Conservation (phyloP, 2,888 invertebrate genomes). For the Phanerotoma sp. region DNA sequence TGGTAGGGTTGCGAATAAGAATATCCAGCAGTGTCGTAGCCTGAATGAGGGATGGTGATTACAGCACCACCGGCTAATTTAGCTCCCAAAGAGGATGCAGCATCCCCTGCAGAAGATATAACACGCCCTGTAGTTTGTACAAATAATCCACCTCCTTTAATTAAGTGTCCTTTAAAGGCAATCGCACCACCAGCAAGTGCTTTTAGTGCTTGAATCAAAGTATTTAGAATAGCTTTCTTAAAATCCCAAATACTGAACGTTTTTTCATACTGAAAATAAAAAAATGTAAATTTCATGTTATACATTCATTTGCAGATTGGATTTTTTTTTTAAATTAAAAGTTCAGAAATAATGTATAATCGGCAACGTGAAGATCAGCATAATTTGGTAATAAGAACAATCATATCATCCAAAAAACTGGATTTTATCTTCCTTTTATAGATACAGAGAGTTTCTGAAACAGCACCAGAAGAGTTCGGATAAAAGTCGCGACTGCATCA, state of each 20-base stretch:
- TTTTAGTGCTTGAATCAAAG: slow-evolving; percentile 83
- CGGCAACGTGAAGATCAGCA: too few relatives aligned
- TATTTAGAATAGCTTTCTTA: slow-evolving; percentile 80
- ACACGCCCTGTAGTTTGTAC: slow-evolving; percentile 67
- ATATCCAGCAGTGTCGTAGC: slow-evolving; percentile 37
- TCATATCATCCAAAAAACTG: too few relatives aligned
- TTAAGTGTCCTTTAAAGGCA: slow-evolving; percentile 83
- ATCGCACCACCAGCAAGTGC: slow-evolving; percentile 86
- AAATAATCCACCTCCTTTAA: slow-evolving; percentile 78
- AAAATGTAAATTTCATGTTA: not conserved
- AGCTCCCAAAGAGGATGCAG: slow-evolving; percentile 76
- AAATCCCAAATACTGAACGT: slow-evolving; percentile 71
- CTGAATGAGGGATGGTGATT: slow-evolving; percentile 55
- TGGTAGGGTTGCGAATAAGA: slow-evolving; percentile 35
- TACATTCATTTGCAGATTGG: not conserved
- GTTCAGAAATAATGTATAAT: too few relatives aligned
- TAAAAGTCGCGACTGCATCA: too few relatives aligned
- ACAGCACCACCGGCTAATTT: slow-evolving; percentile 77
- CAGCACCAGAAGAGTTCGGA: too few relatives aligned
- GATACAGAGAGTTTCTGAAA: too few relatives aligned
- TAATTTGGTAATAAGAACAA: too few relatives aligned
- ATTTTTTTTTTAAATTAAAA: too few relatives aligned
- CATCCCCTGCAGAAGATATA: slow-evolving; percentile 76
- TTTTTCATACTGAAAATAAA: slow-evolving; percentile 41
- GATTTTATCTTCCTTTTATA: too few relatives aligned